These are phyloP conservation scores for Drusus annulatus DNA, from an alignment of 1,140 invertebrate genomes.

Conservation along the genomic window DNA sequence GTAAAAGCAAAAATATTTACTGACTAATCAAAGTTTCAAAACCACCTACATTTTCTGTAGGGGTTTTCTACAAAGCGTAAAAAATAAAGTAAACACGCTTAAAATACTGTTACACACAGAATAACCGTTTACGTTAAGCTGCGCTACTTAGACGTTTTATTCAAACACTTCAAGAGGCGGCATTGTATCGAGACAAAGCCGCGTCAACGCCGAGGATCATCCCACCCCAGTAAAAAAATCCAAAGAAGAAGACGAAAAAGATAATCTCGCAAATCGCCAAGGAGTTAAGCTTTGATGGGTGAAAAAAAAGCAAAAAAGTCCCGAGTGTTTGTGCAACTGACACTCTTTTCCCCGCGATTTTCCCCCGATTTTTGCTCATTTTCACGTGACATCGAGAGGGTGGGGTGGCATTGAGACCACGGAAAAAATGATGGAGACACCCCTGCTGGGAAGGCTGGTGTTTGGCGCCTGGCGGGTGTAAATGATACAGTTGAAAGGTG, in stretches of 20 bases:
- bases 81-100: not conserved
- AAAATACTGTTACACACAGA: conserved; percentile 5
- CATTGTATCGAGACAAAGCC: conserved; percentile 53
- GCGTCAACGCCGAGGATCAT: conserved; percentile 47
- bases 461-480: no score
- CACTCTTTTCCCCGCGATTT: conserved; percentile 51
- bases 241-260: not conserved
- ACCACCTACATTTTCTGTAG: no score
- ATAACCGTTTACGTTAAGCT: conserved; percentile 25
- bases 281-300: conserved; percentile 48
- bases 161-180: conserved; percentile 36
- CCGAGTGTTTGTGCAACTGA: conserved; percentile 52
- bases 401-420: conserved; percentile 49
- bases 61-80: not conserved
- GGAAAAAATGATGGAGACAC: conserved; percentile 35
- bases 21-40: no score
- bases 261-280: conserved; percentile 48
- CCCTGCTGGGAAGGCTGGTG: not conserved
- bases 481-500: no score
- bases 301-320: conserved; percentile 27
- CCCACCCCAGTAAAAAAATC: conserved; percentile 10
- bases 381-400: conserved; percentile 41
- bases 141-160: conserved; percentile 23
- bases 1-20: no score
- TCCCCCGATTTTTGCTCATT: conserved; percentile 26